These are phyloP conservation scores for Eremobia ochroleuca DNA, from an alignment of 2,888 invertebrate genomes.

Conservation along the genomic window DNA sequence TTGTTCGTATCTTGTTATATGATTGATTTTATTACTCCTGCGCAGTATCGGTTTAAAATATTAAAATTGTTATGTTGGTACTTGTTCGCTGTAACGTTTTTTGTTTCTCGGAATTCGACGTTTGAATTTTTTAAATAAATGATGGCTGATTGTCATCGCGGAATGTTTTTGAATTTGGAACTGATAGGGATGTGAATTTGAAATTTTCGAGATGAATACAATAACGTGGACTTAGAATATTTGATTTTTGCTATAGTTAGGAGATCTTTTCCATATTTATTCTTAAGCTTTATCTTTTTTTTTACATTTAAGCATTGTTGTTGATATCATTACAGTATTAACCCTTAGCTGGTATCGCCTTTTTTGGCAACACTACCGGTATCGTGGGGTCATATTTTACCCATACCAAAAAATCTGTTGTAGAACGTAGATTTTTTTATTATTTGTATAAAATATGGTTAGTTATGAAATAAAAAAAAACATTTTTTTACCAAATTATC, in stretches of 20 bases:
- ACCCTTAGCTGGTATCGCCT: no score
- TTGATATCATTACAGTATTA: not conserved
- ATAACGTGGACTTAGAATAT: not conserved
- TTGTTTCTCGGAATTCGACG: conserved; percentile 69
- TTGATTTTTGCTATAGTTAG: not conserved
- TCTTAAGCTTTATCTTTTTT: not conserved
- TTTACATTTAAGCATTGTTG: not conserved
- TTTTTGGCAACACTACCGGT: no score
- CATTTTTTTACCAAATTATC: no score
- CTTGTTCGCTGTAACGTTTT: conserved; percentile 74
- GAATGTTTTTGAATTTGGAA: conserved; percentile 52
- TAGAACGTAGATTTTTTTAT: no score
- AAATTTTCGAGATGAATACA: not conserved
- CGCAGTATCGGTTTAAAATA: conserved; percentile 84
- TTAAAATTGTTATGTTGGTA: conserved; percentile 73
- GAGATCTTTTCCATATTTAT: not conserved
- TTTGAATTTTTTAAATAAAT: conserved; percentile 60
- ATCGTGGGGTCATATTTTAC: no score
- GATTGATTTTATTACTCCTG: conserved; percentile 89
- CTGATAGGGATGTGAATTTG: conserved; percentile 19
- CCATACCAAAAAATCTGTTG: no score
- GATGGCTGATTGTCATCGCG: conserved; percentile 54
- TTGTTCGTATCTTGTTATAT: conserved; percentile 85
- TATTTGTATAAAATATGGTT: no score
- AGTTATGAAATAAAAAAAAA: no score